Conservation (phyloP, 2,888 invertebrate genomes). For the Stegana nigrithorax region DNA sequence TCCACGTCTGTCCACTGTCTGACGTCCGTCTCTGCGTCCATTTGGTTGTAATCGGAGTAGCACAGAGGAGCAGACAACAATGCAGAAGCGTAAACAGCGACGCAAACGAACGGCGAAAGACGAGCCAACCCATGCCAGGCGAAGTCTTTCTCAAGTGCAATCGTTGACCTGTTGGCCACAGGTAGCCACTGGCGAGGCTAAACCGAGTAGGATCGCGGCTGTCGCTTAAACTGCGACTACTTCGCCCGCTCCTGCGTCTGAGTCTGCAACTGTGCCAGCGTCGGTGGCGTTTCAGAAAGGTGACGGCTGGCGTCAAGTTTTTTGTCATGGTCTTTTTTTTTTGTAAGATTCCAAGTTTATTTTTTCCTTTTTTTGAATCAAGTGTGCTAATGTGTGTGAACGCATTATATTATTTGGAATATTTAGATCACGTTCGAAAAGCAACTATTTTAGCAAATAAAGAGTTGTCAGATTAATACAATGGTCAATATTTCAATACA, state of each 20-base stretch:
- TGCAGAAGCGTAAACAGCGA: neutral
- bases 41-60: conserved; percentile 42
- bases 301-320: neutral
- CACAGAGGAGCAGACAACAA: neutral
- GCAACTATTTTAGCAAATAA: too few relatives aligned
- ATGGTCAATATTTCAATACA: too few relatives aligned
- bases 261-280: too few relatives aligned
- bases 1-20: too few relatives aligned
- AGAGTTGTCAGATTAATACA: too few relatives aligned
- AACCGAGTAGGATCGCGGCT: neutral
- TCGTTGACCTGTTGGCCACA: conserved; percentile 1
- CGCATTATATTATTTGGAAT: too few relatives aligned
- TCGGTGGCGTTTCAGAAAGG: conserved; percentile 1
- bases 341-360: neutral
- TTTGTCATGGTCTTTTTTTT: neutral
- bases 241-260: too few relatives aligned
- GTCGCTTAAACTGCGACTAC: too few relatives aligned
- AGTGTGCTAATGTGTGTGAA: too few relatives aligned
- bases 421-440: too few relatives aligned
- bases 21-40: neutral
- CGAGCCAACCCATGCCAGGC: neutral
- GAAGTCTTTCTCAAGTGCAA: neutral
- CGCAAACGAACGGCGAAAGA: neutral
- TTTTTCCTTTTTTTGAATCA: too few relatives aligned
- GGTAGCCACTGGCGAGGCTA: neutral